Percentiles rank a stretch among this genome's conserved stretches.
Evolutionary conservation across 2,888 invertebrate genomes (phyloP).

Genomic region (Calephelis perditalis): DNA sequence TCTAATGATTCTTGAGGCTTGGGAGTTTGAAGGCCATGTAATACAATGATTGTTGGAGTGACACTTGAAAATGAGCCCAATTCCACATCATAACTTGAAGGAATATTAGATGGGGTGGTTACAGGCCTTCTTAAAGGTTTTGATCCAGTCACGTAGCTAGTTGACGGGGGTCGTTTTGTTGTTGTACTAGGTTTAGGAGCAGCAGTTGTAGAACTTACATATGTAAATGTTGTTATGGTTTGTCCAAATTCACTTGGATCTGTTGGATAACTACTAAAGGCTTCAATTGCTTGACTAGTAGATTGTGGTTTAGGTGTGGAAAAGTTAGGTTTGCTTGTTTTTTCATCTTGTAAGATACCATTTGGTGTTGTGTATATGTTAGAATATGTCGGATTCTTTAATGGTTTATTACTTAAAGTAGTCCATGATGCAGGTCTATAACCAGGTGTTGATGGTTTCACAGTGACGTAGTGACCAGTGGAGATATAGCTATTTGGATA

Average conservation of each 20-base stretch:
- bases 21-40: constrained; percentile 51
- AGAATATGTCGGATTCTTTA: constrained; percentile 42
- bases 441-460: constrained; percentile 51
- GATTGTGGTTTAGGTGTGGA: constrained; percentile 60
- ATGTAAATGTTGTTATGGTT: constrained; percentile 58
- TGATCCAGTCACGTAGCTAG: constrained; percentile 66
- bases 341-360: constrained; percentile 46
- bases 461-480: constrained; percentile 63
- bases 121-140: constrained; percentile 72
- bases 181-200: constrained; percentile 47
- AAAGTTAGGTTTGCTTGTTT: constrained; percentile 45
- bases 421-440: constrained; percentile 30
- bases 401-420: constrained; percentile 41
- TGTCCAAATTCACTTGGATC: constrained; percentile 61
- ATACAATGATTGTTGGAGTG: constrained; percentile 68
- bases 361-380: constrained; percentile 50
- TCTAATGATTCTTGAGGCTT: constrained; percentile 44
- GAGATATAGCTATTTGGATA: constrained; percentile 51
- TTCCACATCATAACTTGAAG: constrained; percentile 51
- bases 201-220: constrained; percentile 56
- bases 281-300: constrained; percentile 67
- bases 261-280: constrained; percentile 65
- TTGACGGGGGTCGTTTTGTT: constrained; percentile 59
- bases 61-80: constrained; percentile 65
- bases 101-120: constrained; percentile 42